These are phyloP conservation scores for Microplitis demolitor DNA, from an alignment of 1,140 invertebrate genomes.

Conservation along the genomic window DNA sequence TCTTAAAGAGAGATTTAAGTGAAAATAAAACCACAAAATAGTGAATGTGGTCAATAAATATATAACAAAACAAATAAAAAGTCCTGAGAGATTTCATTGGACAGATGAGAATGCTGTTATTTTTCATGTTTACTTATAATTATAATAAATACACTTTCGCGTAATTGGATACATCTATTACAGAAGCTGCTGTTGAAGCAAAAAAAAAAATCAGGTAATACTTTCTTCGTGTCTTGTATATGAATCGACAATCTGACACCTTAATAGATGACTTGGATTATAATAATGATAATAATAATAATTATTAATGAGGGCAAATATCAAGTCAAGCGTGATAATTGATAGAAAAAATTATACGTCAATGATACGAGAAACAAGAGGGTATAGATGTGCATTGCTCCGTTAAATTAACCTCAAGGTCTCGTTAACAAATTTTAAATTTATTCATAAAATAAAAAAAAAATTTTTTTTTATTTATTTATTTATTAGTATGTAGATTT, in stretches of 20 bases:
- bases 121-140: slow-evolving; percentile 11
- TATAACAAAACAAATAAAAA: neutral
- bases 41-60: neutral
- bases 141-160: neutral
- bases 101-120: neutral
- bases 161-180: slow-evolving; percentile 13
- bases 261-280: neutral
- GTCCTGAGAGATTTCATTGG: neutral
- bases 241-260: neutral
- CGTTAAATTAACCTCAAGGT: neutral
- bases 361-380: neutral
- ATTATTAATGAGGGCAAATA: neutral
- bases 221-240: neutral
- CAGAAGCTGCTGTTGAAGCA: neutral
- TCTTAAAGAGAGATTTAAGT: slow-evolving; percentile 9
- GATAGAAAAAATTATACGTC: neutral
- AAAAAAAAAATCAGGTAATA: neutral
- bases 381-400: neutral
- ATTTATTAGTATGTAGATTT: neutral
- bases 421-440: neutral
- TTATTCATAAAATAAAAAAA: neutral
- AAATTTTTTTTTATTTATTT: neutral
- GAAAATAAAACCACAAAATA: slow-evolving; percentile 1
- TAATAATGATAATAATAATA: too few relatives aligned
- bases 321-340: slow-evolving; percentile 12